phyloP scores from a whole-genome alignment of 2,888 invertebrate genomes.

The Macaria notata region DNA sequence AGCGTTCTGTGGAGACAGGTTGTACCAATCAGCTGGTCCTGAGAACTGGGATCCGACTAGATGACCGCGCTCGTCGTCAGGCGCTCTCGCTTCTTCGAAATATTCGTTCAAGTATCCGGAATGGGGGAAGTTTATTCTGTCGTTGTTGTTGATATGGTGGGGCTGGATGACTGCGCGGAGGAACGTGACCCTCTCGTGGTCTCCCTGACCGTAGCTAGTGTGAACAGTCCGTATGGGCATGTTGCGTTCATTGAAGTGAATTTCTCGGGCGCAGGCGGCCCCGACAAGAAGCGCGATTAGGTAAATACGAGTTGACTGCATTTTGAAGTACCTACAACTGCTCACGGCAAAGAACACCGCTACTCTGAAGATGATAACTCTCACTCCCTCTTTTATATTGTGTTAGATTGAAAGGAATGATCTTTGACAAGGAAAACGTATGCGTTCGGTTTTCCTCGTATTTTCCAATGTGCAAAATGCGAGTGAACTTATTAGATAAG shows the following conservation, averaged over 20 bases:
- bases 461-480: background rate
- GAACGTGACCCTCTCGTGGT: slow-evolving; percentile 3
- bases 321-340: background rate
- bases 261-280: background rate
- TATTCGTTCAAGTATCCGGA: slow-evolving; percentile 7
- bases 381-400: background rate
- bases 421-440: background rate
- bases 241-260: background rate
- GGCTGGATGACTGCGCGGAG: background rate
- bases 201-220: slow-evolving; percentile 5
- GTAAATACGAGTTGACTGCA: background rate
- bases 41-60: slow-evolving; percentile 23
- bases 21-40: slow-evolving; percentile 23
- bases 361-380: background rate
- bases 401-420: background rate
- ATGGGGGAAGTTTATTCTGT: slow-evolving; percentile 3
- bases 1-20: slow-evolving; percentile 21
- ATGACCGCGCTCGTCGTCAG: slow-evolving; percentile 19
- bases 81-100: slow-evolving; percentile 8
- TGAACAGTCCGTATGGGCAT: background rate
- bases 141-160: background rate
- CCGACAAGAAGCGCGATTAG: background rate
- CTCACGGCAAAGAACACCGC: background rate
- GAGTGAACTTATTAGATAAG: background rate
- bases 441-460: slow-evolving; percentile 1